Evolutionary conservation across 2,113 vertebrate genomes (phyloP).

Genomic region (Scomber scombrus): DNA sequence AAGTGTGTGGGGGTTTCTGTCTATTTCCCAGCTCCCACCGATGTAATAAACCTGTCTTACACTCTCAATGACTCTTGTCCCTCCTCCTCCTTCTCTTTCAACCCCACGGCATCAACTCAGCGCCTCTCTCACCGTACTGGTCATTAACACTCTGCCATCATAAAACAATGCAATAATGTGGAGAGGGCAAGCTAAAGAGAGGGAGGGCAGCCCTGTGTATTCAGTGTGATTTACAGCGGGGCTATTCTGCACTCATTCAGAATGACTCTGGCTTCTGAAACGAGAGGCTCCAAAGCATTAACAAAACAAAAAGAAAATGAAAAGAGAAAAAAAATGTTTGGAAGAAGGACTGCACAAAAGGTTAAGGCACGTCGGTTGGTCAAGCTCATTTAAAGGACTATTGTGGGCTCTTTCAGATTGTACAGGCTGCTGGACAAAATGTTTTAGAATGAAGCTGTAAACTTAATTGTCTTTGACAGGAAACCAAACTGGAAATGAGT

Average conservation of each 20-base stretch:
- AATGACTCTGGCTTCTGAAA: constrained; percentile 62
- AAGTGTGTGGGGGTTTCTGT: constrained; percentile 44
- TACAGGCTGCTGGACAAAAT: constrained; percentile 16
- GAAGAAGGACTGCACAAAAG: constrained; percentile 65
- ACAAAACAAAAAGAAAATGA: constrained; percentile 53
- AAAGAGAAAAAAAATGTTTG: constrained; percentile 50
- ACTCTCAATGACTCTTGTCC: constrained; percentile 55
- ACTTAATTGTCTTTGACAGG: constrained; percentile 25
- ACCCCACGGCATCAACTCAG: constrained; percentile 52
- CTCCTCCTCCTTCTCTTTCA: constrained; percentile 37
- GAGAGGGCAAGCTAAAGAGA: constrained; percentile 68
- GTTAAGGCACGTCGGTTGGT: constrained; percentile 44
- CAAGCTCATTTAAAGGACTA: constrained; percentile 61
- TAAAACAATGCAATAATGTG: constrained; percentile 83
- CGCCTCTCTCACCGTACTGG: constrained; percentile 63
- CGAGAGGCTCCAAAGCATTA: constrained; percentile 47
- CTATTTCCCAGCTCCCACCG: constrained; percentile 51
- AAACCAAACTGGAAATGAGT: constrained; percentile 35
- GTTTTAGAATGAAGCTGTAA: constrained; percentile 55
- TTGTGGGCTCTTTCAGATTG: constrained; percentile 39
- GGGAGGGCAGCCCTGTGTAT: constrained; percentile 61
- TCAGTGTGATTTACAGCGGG: constrained; percentile 76
- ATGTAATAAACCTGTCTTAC: constrained; percentile 68
- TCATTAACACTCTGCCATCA: constrained; percentile 83
- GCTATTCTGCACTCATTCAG: constrained; percentile 73